A percentile compares a stretch with the other conserved stretches of the same genome.
These are phyloP conservation scores for Gila orcuttii DNA, from an alignment of 2,113 vertebrate genomes.

Conservation along the genomic window DNA sequence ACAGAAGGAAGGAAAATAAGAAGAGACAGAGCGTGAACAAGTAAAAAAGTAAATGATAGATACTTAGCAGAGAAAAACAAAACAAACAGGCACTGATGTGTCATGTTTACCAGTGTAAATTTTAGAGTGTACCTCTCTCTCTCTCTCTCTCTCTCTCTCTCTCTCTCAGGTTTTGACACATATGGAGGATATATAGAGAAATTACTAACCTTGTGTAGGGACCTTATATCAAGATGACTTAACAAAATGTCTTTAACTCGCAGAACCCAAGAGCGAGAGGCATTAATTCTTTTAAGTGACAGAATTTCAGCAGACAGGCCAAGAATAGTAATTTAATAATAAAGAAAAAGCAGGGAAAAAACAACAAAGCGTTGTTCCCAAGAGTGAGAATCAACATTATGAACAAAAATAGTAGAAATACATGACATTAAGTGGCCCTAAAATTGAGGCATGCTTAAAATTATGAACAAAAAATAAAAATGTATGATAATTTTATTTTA, in stretches of 20 bases:
- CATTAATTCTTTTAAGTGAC: background rate
- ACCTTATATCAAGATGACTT: conserved; percentile 6
- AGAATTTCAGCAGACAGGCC: background rate
- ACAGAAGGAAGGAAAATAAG: conserved; percentile 20
- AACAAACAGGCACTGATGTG: background rate
- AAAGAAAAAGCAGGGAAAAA: background rate
- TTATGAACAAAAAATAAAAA: background rate
- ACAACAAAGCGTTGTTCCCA: background rate
- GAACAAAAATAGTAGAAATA: background rate
- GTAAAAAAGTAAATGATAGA: conserved; percentile 13
- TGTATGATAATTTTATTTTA: background rate
- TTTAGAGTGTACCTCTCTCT: background rate
- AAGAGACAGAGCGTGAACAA: background rate
- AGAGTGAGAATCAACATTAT: background rate
- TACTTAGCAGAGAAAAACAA: background rate
- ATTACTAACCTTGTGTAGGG: background rate
- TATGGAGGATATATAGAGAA: background rate
- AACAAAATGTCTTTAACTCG: background rate
- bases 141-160: background rate
- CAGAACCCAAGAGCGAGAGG: too few species aligned
- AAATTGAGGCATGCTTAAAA: background rate
- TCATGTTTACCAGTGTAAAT: background rate
- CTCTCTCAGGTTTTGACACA: background rate
- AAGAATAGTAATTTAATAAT: conserved; percentile 12
- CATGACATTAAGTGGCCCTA: background rate